These are phyloP conservation scores for Anser brachyrhynchus DNA, from an alignment of 2,113 vertebrate species.

Conservation along the genomic window DNA sequence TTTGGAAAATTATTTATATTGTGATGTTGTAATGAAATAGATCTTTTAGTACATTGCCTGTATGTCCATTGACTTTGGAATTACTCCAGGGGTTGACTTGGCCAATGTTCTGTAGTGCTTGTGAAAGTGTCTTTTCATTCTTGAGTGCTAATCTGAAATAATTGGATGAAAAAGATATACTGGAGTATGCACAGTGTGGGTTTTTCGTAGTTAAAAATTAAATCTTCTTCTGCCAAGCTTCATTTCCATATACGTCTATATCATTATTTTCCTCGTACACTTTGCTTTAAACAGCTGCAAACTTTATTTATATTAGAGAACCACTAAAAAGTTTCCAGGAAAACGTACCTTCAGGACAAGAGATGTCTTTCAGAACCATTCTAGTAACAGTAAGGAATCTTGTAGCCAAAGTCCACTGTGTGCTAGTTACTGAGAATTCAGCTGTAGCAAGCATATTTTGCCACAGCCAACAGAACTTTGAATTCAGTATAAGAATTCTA, in stretches of 20 bases:
- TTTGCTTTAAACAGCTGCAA: conserved; percentile 67
- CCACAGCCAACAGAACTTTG: neutral
- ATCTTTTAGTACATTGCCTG: neutral
- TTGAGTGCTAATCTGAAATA: conserved; percentile 40
- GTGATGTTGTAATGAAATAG: neutral
- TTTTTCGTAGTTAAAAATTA: conserved; percentile 60
- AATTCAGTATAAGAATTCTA: neutral
- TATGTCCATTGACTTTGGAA: neutral
- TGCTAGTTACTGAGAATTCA: neutral
- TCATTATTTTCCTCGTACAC: conserved; percentile 1
- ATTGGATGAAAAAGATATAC: conserved; percentile 52
- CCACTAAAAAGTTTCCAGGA: conserved; percentile 56
- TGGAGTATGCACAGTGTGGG: neutral
- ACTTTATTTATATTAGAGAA: conserved; percentile 60
- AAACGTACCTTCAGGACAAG: conserved; percentile 57
- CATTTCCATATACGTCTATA: conserved; percentile 11
- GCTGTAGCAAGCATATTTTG: neutral
- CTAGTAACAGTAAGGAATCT: neutral
- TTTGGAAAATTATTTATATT: neutral
- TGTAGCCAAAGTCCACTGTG: neutral
- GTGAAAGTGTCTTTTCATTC: neutral
- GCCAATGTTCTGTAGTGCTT: neutral
- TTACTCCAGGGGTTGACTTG: neutral
- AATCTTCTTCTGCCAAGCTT: neutral
- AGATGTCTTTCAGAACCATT: conserved; percentile 55